A percentile compares a stretch with the other conserved stretches of the same genome.
These are phyloP conservation scores for Sminthurinus aureus DNA, from an alignment of 2,888 invertebrate species.

Conservation along the genomic window DNA sequence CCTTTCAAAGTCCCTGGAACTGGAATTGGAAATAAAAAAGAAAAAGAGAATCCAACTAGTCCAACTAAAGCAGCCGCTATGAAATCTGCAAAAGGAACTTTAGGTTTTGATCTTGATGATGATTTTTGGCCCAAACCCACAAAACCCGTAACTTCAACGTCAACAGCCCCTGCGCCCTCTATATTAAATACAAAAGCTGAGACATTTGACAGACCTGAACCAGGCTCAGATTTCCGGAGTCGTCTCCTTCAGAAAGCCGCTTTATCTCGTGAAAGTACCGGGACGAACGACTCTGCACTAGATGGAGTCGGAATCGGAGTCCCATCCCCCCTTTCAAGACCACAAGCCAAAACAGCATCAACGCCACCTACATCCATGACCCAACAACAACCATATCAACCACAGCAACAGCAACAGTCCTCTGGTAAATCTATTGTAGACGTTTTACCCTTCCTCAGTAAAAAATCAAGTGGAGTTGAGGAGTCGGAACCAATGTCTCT, in stretches of 20 bases:
- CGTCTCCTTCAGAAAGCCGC: conserved; percentile 8
- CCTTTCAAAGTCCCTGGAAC: not conserved
- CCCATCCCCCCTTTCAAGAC: not conserved
- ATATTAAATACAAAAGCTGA: not conserved
- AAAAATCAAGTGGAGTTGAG: conserved; percentile 4
- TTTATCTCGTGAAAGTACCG: not conserved
- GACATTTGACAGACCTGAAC: not conserved
- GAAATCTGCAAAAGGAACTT: not conserved
- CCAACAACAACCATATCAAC: not conserved
- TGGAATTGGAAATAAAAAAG: conserved; percentile 9
- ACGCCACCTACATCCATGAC: not conserved
- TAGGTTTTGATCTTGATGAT: conserved; percentile 39
- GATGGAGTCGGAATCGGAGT: not conserved
- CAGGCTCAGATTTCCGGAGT: not conserved
- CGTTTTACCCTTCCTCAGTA: conserved; percentile 34
- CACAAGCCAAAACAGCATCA: not conserved
- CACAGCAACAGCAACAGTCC: not conserved
- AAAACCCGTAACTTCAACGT: not conserved
- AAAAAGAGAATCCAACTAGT: not conserved
- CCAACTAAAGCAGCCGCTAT: not conserved
- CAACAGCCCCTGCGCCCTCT: not conserved
- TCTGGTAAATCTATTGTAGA: conserved; percentile 33
- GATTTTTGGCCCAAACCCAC: conserved; percentile 39
- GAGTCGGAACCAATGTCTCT: not conserved
- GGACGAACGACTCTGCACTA: not conserved